phyloP scores from a whole-genome alignment of 1,140 invertebrate species.

The Cotesia typhae region DNA sequence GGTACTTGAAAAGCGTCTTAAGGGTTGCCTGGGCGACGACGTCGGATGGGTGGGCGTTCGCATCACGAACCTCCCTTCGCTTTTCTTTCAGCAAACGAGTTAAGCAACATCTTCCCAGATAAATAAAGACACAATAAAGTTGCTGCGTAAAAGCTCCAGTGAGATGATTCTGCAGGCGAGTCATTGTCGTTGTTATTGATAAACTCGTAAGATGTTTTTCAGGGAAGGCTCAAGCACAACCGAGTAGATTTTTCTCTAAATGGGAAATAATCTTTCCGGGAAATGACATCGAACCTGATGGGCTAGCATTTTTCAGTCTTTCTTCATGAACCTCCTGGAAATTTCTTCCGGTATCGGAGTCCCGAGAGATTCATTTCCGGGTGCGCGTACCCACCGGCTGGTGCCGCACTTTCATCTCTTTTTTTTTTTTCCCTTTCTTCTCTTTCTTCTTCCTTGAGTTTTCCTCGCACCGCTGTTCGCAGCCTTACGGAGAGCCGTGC shows the following conservation, averaged over 20 bases:
- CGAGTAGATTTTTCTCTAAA: not conserved
- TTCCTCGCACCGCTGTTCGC: not conserved
- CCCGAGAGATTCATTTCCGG: slow-evolving; percentile 24
- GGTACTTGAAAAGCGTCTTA: no score
- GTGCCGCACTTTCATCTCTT: not conserved
- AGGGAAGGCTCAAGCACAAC: not conserved
- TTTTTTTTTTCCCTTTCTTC: not conserved
- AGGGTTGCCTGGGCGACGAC: no score
- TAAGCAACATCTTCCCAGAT: no score
- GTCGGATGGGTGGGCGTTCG: no score
- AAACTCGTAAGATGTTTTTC: not conserved
- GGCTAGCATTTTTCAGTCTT: slow-evolving; percentile 11
- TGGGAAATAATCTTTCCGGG: slow-evolving; percentile 19
- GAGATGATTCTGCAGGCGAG: no score
- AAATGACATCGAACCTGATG: slow-evolving; percentile 14
- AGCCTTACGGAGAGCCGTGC: not conserved
- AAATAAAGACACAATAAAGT: no score
- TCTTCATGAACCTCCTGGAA: slow-evolving; percentile 15
- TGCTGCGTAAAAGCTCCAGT: no score
- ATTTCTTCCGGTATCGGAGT: slow-evolving; percentile 25
- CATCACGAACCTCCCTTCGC: no score
- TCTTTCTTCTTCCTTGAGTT: slow-evolving; percentile 1
- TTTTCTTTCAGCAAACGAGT: no score
- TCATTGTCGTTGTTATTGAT: no score
- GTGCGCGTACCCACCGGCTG: slow-evolving; percentile 11